phyloP scores from a whole-genome alignment of 2,888 invertebrate species.

The Gandaritis pyraliata region DNA sequence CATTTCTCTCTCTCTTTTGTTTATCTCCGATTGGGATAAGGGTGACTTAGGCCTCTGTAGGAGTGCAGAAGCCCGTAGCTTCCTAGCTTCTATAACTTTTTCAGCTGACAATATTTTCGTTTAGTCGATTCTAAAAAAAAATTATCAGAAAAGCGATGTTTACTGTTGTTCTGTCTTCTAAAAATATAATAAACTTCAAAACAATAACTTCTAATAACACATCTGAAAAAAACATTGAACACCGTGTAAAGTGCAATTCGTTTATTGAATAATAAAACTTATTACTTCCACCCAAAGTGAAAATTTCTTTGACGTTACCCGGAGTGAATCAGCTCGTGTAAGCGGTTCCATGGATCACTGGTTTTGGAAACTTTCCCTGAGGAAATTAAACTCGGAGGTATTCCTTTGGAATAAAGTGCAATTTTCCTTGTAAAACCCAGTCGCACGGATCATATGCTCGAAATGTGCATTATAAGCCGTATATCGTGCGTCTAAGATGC shows the following conservation, averaged over 20 bases:
- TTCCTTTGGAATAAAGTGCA: slow-evolving; percentile 2
- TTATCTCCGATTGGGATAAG: no score
- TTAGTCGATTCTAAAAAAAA: no score
- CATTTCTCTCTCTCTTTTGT: no score
- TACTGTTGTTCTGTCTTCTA: no score
- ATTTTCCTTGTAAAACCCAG: slow-evolving; percentile 9
- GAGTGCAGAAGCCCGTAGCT: no score
- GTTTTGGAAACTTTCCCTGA: slow-evolving; percentile 2
- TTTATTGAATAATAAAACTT: slow-evolving; percentile 5
- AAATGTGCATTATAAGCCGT: slow-evolving; percentile 7
- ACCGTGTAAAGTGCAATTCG: slow-evolving; percentile 1
- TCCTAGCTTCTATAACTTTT: no score
- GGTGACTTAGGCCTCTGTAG: no score
- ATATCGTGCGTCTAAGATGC: slow-evolving; percentile 1
- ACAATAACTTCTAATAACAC: no score
- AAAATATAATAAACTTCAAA: no score
- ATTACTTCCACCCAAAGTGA: slow-evolving; percentile 10
- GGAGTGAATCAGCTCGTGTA: slow-evolving; percentile 13
- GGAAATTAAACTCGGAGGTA: slow-evolving; percentile 11
- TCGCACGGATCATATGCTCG: neutral
- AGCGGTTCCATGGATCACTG: slow-evolving; percentile 17
- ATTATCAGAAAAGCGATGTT: no score
- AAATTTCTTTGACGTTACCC: slow-evolving; percentile 2
- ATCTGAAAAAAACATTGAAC: neutral
- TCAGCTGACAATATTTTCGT: no score